Evolutionary conservation across 2,113 vertebrate genomes (phyloP).

Genomic region (Pica pica): DNA sequence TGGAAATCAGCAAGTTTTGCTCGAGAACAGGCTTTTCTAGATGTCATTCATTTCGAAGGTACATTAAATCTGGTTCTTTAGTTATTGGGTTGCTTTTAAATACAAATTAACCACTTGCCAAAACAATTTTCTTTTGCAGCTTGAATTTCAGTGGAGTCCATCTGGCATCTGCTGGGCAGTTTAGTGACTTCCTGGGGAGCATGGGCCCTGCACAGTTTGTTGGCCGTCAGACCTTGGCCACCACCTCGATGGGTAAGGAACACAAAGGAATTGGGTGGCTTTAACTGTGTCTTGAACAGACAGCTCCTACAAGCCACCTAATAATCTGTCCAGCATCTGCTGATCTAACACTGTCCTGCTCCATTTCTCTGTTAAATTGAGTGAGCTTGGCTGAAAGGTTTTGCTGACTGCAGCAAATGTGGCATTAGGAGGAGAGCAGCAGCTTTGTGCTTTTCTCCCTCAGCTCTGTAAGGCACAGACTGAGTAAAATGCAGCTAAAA

Average conservation of each 20-base stretch:
- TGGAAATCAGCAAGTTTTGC: background rate
- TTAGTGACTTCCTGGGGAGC: constrained; percentile 95
- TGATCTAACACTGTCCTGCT: background rate
- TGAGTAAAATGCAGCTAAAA: background rate
- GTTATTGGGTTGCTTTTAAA: background rate
- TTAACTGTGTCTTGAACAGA: background rate
- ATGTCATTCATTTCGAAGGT: background rate
- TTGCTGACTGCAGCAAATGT: background rate
- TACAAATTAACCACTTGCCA: background rate
- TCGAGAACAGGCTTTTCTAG: background rate
- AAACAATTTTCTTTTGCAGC: constrained; percentile 71
- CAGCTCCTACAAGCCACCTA: background rate
- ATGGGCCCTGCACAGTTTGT: constrained; percentile 98
- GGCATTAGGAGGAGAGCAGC: background rate
- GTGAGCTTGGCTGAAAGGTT: background rate
- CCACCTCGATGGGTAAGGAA: constrained; percentile 94
- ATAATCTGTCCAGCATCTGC: background rate
- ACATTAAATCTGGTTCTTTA: background rate
- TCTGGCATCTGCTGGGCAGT: constrained; percentile 92
- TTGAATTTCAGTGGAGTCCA: constrained; percentile 97
- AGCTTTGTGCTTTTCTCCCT: background rate
- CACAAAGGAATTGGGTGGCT: background rate
- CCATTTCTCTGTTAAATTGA: background rate
- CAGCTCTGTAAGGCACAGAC: background rate
- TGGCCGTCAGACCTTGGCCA: constrained; percentile 94